Conservation (phyloP, 2,113 vertebrate genomes). For the Mobula hypostoma region DNA sequence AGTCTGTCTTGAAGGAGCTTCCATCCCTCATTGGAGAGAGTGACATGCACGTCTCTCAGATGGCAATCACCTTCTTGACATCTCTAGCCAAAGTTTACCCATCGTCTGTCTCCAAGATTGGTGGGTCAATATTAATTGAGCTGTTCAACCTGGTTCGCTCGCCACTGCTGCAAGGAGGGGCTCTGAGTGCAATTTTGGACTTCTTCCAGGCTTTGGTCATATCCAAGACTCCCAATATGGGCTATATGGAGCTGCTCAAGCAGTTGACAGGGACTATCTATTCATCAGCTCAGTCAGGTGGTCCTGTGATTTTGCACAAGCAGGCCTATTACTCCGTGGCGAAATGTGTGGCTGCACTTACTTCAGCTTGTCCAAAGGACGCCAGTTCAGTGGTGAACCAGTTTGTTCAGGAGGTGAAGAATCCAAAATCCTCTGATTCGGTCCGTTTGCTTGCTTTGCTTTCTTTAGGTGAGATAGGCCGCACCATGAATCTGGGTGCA, state of each 20-base stretch:
- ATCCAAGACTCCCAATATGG: slow-evolving; percentile 55
- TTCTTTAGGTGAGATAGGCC: slow-evolving; percentile 80
- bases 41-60: slow-evolving; percentile 88
- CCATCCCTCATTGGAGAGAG: slow-evolving; percentile 72
- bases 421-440: slow-evolving; percentile 56
- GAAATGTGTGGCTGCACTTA: slow-evolving; percentile 75
- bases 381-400: slow-evolving; percentile 55
- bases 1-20: slow-evolving; percentile 69
- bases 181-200: slow-evolving; percentile 62
- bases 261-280: slow-evolving; percentile 67
- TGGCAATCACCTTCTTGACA: slow-evolving; percentile 72
- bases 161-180: slow-evolving; percentile 73
- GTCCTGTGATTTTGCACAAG: slow-evolving; percentile 55
- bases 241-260: slow-evolving; percentile 65
- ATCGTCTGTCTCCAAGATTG: slow-evolving; percentile 66
- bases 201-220: slow-evolving; percentile 72
- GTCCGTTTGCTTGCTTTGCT: slow-evolving; percentile 77
- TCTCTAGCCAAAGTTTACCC: slow-evolving; percentile 67
- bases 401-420: slow-evolving; percentile 76
- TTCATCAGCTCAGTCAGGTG: slow-evolving; percentile 24
- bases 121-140: slow-evolving; percentile 59
- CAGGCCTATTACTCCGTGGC: slow-evolving; percentile 75
- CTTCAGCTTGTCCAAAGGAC: slow-evolving; percentile 69
- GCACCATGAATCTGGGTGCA: slow-evolving; percentile 61
- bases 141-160: slow-evolving; percentile 74